Evolutionary conservation across 2,888 invertebrate genomes (phyloP), one percentile per base, ranked within the genome.

Genomic region (Agriopis leucophaearia): DNA sequence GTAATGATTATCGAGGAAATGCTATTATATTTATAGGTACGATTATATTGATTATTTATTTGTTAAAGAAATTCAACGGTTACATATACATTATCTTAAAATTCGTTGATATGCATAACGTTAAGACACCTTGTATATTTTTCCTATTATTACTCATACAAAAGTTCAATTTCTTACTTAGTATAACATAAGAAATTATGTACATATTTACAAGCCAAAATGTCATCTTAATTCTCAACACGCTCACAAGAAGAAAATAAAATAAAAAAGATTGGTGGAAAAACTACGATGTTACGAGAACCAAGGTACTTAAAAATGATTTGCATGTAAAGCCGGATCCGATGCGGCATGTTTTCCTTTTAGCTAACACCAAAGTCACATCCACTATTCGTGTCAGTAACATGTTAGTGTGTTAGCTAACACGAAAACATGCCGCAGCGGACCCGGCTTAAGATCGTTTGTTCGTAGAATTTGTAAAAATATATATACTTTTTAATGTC

Each of bases 101-200:
- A 86, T 91, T 93, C 91, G 92, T 92, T 93, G 93, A 93, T 93
- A 93, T 93, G 93, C 93, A 93, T 93, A 91, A 89, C 91, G 88
- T 85, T 92, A 93, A 93, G 93, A 93, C 93, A 93, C 93, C 91
- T 91, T 92, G 93, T 90, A 92, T 84, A 89, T 86, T 89, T 66
- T 83, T 70, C 88, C 87, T 88, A 88, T 82, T 78, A 82, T 86
- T 88, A 86, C 81, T 82, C 83, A 89, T 90, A 90, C 79, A 90
- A 91, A 90, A 88, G 81, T 87, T 87, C 40, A 65, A 59, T 59
- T 84, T 69, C 75, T 78, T 78, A 77, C 69, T 76, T 72, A 79
- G 74, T 73, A 78, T 79, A 67, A 59, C 51, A 74, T 80, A 79
- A 75, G 79, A 79, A 84, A 73, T 64, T 74, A 81, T 89, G 82